Percentiles rank a stretch among this genome's conserved stretches.
Evolutionary conservation across 2,888 invertebrate genomes (phyloP).

Genomic region (Vesta saturnalis): DNA sequence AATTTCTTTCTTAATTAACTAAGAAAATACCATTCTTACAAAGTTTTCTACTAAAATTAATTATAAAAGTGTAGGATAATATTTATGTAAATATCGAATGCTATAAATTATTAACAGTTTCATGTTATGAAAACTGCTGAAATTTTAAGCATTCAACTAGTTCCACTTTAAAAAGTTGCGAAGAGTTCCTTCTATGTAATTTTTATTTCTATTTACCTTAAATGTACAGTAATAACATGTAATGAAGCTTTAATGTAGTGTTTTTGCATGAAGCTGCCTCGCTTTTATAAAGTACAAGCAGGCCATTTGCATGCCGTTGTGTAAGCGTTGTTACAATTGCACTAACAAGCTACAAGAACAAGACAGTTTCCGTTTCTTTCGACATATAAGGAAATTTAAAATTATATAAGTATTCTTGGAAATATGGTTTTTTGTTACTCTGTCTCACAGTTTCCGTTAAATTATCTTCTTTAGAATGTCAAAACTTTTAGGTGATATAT

Average conservation of each 20-base stretch:
- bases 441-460: slow-evolving; percentile 20
- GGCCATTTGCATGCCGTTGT: slow-evolving; percentile 32
- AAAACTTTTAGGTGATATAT: slow-evolving; percentile 23
- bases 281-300: slow-evolving; percentile 24
- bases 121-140: background rate
- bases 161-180: slow-evolving; percentile 8
- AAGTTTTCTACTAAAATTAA: background rate
- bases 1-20: slow-evolving; percentile 1
- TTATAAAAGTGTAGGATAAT: background rate
- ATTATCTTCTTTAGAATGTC: slow-evolving; percentile 20
- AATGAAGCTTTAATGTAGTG: slow-evolving; percentile 26
- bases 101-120: too few relatives aligned
- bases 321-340: slow-evolving; percentile 29
- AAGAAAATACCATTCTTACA: background rate
- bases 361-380: slow-evolving; percentile 27
- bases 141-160: background rate
- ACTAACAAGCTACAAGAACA: slow-evolving; percentile 32
- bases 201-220: slow-evolving; percentile 22
- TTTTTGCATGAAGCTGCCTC: slow-evolving; percentile 22
- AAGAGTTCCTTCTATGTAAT: slow-evolving; percentile 5
- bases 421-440: slow-evolving; percentile 16
- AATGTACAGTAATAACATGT: slow-evolving; percentile 15
- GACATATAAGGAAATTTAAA: slow-evolving; percentile 24
- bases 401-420: slow-evolving; percentile 21
- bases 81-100: too few relatives aligned